A percentile compares a stretch with the other conserved stretches of the same genome.
Evolutionary conservation across 1,140 invertebrate species (phyloP).

Genomic region (Coenobita brevimanus): DNA sequence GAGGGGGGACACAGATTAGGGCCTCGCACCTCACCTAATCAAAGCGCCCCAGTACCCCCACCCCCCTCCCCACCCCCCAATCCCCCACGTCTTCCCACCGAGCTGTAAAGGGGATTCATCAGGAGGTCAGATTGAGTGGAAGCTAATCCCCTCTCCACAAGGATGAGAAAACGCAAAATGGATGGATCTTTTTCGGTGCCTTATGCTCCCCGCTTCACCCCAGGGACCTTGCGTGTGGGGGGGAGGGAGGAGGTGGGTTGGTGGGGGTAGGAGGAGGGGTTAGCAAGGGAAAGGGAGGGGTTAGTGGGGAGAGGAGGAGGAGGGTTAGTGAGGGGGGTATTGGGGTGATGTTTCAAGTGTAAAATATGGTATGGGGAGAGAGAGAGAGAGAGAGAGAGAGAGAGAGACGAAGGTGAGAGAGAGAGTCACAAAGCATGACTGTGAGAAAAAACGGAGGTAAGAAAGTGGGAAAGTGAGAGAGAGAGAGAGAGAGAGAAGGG

Average conservation of each 20-base stretch:
- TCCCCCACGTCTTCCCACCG: not conserved
- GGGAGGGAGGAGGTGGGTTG: not conserved
- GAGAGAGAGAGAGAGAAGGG: not conserved
- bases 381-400: slow-evolving; percentile 11
- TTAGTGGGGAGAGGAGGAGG: not conserved
- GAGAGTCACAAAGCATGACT: too few relatives aligned
- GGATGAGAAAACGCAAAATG: slow-evolving; percentile 31
- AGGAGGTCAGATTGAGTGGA: slow-evolving; percentile 53
- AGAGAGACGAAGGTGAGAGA: not conserved
- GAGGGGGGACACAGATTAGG: slow-evolving; percentile 14
- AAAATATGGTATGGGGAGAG: not conserved
- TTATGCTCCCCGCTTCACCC: not conserved
- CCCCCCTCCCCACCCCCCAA: slow-evolving; percentile 15
- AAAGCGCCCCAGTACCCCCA: slow-evolving; percentile 15
- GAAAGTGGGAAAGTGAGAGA: not conserved
- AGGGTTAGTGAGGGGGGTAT: not conserved
- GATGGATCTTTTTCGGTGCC: not conserved
- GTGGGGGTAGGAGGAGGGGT: too few relatives aligned
- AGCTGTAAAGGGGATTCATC: slow-evolving; percentile 44
- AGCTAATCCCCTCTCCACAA: slow-evolving; percentile 28
- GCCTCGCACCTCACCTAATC: slow-evolving; percentile 29
- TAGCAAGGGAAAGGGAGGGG: not conserved
- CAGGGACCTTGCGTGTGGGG: not conserved
- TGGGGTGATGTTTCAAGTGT: not conserved
- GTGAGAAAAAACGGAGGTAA: not conserved